These are phyloP conservation scores for Blastobasis adustella DNA, from an alignment of 2,888 invertebrate species.

Conservation along the genomic window DNA sequence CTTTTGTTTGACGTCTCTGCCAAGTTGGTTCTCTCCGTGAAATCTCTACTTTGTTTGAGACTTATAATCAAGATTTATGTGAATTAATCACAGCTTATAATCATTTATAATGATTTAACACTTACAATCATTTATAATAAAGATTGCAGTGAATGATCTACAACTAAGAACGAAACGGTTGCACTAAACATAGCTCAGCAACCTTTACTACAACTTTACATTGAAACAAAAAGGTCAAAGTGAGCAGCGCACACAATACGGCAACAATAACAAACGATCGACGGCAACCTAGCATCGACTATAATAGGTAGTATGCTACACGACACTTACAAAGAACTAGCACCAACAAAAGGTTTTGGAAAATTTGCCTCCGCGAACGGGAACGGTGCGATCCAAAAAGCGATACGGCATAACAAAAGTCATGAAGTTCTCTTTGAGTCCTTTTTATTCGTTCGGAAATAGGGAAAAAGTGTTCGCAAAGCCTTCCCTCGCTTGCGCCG, in stretches of 20 bases:
- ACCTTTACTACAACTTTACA: too few species aligned
- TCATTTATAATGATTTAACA: too few species aligned
- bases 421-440: constrained; percentile 60
- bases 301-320: not conserved
- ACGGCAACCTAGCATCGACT: not conserved
- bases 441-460: constrained; percentile 66
- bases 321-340: constrained; percentile 5
- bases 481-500: constrained; percentile 36
- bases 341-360: constrained; percentile 5
- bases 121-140: too few species aligned
- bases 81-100: too few species aligned
- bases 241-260: not conserved
- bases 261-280: not conserved
- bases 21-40: not conserved
- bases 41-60: too few species aligned
- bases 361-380: constrained; percentile 6
- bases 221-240: not conserved
- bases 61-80: too few species aligned
- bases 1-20: constrained; percentile 1
- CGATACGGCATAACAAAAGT: constrained; percentile 62
- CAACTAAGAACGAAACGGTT: too few species aligned
- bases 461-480: constrained; percentile 66
- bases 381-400: constrained; percentile 30
- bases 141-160: too few species aligned
- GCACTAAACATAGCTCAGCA: too few species aligned